Percentiles rank a stretch among this genome's conserved stretches.
phyloP scores from a whole-genome alignment of 2,113 vertebrate genomes.

The Sula dactylatra region DNA sequence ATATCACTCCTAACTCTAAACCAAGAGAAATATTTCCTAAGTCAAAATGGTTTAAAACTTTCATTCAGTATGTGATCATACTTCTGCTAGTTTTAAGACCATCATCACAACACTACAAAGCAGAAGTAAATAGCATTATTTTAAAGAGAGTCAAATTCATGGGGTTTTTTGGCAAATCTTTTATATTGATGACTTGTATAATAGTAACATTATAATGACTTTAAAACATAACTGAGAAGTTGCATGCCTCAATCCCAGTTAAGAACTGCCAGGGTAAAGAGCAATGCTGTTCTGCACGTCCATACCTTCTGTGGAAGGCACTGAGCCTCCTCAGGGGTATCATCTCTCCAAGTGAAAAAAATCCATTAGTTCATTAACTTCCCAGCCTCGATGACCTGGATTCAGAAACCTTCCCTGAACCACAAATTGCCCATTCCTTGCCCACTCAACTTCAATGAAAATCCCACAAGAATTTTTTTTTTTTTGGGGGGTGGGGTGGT shows the following conservation, averaged over 20 bases:
- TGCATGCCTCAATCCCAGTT: neutral
- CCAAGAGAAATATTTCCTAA: neutral
- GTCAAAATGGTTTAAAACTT: neutral
- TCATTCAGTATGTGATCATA: neutral
- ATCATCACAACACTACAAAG: neutral
- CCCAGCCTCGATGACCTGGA: neutral
- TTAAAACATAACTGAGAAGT: neutral
- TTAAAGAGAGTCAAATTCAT: neutral
- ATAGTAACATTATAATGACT: neutral
- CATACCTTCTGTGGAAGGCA: neutral
- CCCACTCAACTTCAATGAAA: neutral
- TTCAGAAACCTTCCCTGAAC: neutral
- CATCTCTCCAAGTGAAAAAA: neutral
- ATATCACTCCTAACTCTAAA: neutral
- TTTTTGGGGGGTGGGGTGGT: too few relatives aligned
- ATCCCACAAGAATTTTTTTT: neutral
- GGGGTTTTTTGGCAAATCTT: rapidly evolving
- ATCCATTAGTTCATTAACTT: neutral
- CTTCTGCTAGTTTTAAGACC: neutral
- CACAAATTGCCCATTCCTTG: neutral
- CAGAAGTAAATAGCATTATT: neutral
- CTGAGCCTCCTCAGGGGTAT: neutral
- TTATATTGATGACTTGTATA: neutral
- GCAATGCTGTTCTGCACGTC: neutral
- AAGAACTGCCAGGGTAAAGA: neutral